phyloP scores from a whole-genome alignment of 2,888 invertebrate genomes.

The Acronicta alni region DNA sequence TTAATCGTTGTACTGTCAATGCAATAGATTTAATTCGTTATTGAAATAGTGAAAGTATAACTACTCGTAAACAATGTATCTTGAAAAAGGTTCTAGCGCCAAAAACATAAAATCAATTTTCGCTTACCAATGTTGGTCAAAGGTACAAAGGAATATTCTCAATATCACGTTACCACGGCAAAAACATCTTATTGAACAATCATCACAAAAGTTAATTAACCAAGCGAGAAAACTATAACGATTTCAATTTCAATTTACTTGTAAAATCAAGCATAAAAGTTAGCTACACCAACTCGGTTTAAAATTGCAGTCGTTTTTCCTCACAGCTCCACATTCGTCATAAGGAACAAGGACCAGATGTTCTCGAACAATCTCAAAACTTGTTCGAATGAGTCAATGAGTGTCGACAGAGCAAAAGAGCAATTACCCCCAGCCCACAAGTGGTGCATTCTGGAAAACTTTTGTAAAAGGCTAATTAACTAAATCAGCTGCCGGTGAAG shows the following conservation, averaged over 20 bases:
- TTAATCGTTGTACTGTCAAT: no score
- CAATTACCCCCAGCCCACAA: slow-evolving; percentile 37
- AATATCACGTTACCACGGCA: no score
- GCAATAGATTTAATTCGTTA: no score
- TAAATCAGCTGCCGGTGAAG: slow-evolving; percentile 46
- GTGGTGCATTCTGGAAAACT: slow-evolving; percentile 45
- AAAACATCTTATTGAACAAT: no score
- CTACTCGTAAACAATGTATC: no score
- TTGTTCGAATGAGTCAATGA: slow-evolving; percentile 40
- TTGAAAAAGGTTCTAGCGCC: no score
- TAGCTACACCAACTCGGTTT: not conserved
- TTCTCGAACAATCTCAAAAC: slow-evolving; percentile 39
- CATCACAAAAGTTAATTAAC: not conserved
- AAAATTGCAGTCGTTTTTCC: slow-evolving; percentile 17
- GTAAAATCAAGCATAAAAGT: slow-evolving; percentile 1
- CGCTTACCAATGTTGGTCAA: no score
- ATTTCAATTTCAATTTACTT: slow-evolving; percentile 1
- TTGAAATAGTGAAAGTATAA: no score
- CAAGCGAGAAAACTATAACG: slow-evolving; percentile 1
- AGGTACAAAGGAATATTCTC: no score
- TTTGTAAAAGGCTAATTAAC: slow-evolving; percentile 54
- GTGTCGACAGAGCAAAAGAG: slow-evolving; percentile 32
- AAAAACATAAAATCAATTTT: no score
- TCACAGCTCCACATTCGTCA: slow-evolving; percentile 14
- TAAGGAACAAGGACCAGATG: slow-evolving; percentile 28